These are phyloP conservation scores for Ectropis grisescens DNA, from an alignment of 1,140 invertebrate species.

Conservation along the genomic window DNA sequence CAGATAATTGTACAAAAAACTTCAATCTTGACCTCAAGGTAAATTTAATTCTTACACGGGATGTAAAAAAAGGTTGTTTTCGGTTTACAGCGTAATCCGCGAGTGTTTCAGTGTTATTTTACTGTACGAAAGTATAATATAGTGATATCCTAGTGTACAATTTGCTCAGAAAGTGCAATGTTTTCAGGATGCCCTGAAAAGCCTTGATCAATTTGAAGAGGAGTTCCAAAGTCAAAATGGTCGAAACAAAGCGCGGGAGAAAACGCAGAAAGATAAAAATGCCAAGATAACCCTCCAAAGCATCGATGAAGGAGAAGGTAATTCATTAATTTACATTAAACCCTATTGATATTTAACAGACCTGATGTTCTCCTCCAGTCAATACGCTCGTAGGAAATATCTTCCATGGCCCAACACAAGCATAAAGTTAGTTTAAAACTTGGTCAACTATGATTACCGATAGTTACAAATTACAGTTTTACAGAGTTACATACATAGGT, in stretches of 20 bases:
- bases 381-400: not conserved
- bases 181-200: slow-evolving; percentile 35
- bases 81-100: too few species aligned
- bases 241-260: slow-evolving; percentile 26
- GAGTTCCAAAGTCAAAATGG: slow-evolving; percentile 40
- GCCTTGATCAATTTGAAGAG: slow-evolving; percentile 46
- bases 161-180: slow-evolving; percentile 14
- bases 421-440: not conserved
- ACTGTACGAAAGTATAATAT: too few species aligned
- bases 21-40: slow-evolving; percentile 51
- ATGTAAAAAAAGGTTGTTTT: too few species aligned
- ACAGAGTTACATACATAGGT: too few species aligned
- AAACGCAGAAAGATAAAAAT: slow-evolving; percentile 34
- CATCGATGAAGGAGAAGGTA: slow-evolving; percentile 50
- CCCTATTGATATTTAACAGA: not conserved
- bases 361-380: not conserved
- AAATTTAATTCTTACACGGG: too few species aligned
- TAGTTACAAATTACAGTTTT: too few species aligned
- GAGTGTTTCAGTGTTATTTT: too few species aligned
- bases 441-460: not conserved
- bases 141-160: too few species aligned
- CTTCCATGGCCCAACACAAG: not conserved
- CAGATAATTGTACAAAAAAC: slow-evolving; percentile 27
- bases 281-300: slow-evolving; percentile 35
- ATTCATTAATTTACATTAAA: not conserved